Evolutionary conservation across 1,140 invertebrate species (phyloP), one percentile per base, ranked within the genome.

Genomic region (Drosophila albomicans): DNA sequence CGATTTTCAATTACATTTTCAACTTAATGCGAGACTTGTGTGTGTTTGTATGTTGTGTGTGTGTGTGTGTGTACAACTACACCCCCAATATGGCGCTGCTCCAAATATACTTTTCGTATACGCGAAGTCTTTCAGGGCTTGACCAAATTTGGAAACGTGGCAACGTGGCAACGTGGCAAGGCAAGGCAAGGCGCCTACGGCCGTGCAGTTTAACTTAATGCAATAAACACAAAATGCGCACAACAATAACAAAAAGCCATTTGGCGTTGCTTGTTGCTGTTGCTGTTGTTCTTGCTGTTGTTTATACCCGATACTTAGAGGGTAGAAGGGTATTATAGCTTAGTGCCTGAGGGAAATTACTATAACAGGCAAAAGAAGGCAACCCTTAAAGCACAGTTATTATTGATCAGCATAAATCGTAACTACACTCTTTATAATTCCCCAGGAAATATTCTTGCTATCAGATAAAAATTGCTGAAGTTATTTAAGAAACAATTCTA

Each of bases 201-300:
- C 8, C 35, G 67, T 56, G 51, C 72, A 74, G 82, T 79, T 81
- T 65, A 79, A 70, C 67, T 85, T 73, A 79, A 79, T 82, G 82
- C 82, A 87, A 87, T 88, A 73, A 82, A 82, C 66, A 67, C 51
- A 43, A 72, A 65, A 71, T 75, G 54, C 65, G 61, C 77, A 65
- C 77, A 85, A 82, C 76, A 87, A 87, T 73, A 86, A 87, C 68
- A 74, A 74, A 86, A 82, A 75, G 62, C 63, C 82, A 81, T 85
- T 86, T 85, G 54, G 35, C 38, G 66, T 49, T 48, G 76, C 15
- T 41, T 52, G 7, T 51, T 48, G 4, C 30, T 57, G 8, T n/a
- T 51, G 15, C 25, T 58, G 30, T 54, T 64, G 52, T 62, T 65
- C 6, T 45, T 43, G 30, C 3, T 57, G 28, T 11, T 57, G 43